A percentile compares a stretch with the other conserved stretches of the same genome.
Conservation (phyloP, 2,113 vertebrate genomes). For the Charadrius vociferus region DNA sequence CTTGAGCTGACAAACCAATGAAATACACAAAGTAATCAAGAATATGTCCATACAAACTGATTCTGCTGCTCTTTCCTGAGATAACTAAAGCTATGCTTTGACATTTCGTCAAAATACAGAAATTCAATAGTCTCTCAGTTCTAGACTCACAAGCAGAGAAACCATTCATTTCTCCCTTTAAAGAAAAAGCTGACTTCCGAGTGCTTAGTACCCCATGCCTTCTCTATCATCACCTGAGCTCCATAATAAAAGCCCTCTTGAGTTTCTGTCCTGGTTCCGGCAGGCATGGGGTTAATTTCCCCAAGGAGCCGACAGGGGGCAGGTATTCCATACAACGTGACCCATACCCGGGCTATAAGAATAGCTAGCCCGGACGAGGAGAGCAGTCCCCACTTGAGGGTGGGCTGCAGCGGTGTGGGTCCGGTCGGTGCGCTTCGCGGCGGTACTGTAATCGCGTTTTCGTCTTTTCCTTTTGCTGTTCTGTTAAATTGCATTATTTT, state of each 20-base stretch:
- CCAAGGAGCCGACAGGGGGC: no score
- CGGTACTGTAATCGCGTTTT: no score
- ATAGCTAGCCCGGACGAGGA: no score
- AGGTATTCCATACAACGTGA: no score
- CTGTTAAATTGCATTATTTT: no score
- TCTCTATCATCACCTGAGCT: background rate
- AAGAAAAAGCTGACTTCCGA: background rate
- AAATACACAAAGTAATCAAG: background rate
- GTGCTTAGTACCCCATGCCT: rapidly evolving
- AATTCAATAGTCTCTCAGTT: background rate
- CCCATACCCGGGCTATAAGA: no score
- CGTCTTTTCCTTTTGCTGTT: no score
- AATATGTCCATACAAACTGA: background rate
- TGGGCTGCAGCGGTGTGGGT: no score
- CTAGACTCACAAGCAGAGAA: background rate
- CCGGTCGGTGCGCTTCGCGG: no score
- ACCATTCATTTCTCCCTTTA: background rate
- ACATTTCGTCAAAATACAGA: background rate
- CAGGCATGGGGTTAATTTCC: no score
- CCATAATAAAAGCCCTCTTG: background rate
- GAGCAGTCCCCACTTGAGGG: no score
- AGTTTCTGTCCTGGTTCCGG: no score
- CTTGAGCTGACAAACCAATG: background rate
- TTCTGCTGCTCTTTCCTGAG: background rate
- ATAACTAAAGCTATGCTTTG: background rate